These are phyloP conservation scores for Oryzias sinensis DNA, from an alignment of 2,797 vertebrate species.

Conservation along the genomic window DNA sequence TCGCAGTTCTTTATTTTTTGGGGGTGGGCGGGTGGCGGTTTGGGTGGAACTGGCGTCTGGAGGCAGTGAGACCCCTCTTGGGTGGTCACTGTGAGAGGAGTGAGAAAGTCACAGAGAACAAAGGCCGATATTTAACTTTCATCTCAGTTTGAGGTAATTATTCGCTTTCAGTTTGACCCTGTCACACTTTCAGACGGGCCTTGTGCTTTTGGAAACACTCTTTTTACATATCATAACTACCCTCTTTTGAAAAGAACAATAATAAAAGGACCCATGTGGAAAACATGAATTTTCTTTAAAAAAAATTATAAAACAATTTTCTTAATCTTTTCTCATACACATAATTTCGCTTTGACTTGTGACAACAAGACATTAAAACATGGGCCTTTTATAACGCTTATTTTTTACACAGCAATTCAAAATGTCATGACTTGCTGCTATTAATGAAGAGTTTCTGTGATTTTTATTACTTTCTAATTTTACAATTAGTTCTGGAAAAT, in stretches of 20 bases:
- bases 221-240: conserved; percentile 27
- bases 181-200: conserved; percentile 42
- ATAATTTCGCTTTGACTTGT: too few species aligned
- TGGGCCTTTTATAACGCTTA: too few species aligned
- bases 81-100: conserved; percentile 58
- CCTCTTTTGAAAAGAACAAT: neutral
- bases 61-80: conserved; percentile 61
- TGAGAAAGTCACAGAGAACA: conserved; percentile 59
- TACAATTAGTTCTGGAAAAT: too few species aligned
- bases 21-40: neutral
- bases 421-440: too few species aligned
- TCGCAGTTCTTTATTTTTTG: conserved; percentile 7
- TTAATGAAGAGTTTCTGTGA: too few species aligned
- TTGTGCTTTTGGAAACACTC: conserved; percentile 17
- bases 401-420: too few species aligned
- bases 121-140: conserved; percentile 60
- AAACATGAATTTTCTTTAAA: neutral
- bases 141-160: conserved; percentile 62
- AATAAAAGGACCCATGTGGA: neutral
- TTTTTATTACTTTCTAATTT: too few species aligned
- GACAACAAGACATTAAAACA: too few species aligned
- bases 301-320: neutral
- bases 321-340: too few species aligned
- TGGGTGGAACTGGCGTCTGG: conserved; percentile 60
- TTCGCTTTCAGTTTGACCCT: conserved; percentile 51